Evolutionary conservation across 2,797 vertebrate species (phyloP), one percentile per base, ranked within the genome.

Genomic region (Triplophysa bombifrons): DNA sequence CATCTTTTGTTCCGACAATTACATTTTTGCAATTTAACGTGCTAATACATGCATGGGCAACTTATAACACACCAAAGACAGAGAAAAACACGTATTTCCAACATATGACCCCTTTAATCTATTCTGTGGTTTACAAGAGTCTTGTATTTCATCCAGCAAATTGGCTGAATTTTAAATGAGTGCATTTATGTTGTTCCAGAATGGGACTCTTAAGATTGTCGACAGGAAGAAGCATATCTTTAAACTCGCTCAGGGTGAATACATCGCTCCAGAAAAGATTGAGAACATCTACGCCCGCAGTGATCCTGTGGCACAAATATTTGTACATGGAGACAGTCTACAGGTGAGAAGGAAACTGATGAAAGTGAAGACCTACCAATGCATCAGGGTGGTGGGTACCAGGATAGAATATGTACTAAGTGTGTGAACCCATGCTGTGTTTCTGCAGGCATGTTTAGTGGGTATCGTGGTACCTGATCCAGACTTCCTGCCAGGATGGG

Each of bases 201-300:
- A 98, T 19, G 98, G 98, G 74, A 95, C 95, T 0, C 77, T 99
- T 88, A 99, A 99, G 93, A 93, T 99, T 70, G 92, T 96, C 14
- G 98, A 99, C 90, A 92, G 98, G 80, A 99, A 98, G 89, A 99
- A 99, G 84, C 95, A 99, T 85, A 98, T 99, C 88, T 99, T 99
- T 90, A 99, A 99, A 88, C 92, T 99, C 86, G 96, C 98, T 1
- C 98, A 99, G 86, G 98, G 98, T 85, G 98, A 99, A 86, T 99
- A 99, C 92, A 97, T 99, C 48, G 97, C 98, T 53, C 98, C 98
- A 0, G 98, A 99, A 88, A 99, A 97, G 91, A 98, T 99, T 71
- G 98, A 99, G 86, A 97, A 94, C 0, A 65, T 97, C 38, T 99
- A 99, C 84, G 58, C 85, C 46, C 94, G 94, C 51, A 95, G 96